phyloP scores from a whole-genome alignment of 2,888 invertebrate species.

The Cataglyphis cursor region DNA sequence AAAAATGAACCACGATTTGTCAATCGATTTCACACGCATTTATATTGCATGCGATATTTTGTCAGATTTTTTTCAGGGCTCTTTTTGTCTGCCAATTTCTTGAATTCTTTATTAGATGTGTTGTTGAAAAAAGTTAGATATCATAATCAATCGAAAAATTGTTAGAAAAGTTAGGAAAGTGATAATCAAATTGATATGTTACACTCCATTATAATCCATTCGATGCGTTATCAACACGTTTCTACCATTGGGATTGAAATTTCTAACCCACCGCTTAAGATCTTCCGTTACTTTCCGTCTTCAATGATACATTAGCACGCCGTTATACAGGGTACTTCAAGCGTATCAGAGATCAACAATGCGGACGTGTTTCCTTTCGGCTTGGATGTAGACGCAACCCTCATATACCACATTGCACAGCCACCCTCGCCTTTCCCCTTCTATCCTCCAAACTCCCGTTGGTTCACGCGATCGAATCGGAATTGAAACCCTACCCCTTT shows the following conservation, averaged over 20 bases:
- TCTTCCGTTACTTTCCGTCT: background rate
- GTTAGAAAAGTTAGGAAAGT: background rate
- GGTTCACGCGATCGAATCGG: constrained; percentile 58
- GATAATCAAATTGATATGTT: background rate
- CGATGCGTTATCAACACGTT: background rate
- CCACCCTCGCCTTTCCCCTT: background rate
- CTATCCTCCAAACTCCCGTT: background rate
- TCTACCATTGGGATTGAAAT: background rate
- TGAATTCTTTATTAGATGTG: background rate
- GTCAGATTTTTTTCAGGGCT: background rate
- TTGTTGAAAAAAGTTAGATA: background rate
- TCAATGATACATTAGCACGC: constrained; percentile 7
- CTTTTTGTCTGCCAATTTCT: background rate
- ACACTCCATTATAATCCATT: background rate
- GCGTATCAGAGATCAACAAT: constrained; percentile 46
- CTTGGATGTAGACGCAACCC: constrained; percentile 21
- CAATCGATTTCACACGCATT: background rate
- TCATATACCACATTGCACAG: constrained; percentile 34
- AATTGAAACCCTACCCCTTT: constrained; percentile 65
- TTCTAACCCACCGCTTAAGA: constrained; percentile 10
- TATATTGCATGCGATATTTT: background rate
- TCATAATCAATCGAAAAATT: background rate
- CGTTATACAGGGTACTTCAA: constrained; percentile 2
- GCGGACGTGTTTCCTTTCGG: constrained; percentile 35
- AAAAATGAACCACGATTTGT: constrained; percentile 23